phyloP scores from a whole-genome alignment of 2,797 vertebrate genomes.

The Channallabes apus region DNA sequence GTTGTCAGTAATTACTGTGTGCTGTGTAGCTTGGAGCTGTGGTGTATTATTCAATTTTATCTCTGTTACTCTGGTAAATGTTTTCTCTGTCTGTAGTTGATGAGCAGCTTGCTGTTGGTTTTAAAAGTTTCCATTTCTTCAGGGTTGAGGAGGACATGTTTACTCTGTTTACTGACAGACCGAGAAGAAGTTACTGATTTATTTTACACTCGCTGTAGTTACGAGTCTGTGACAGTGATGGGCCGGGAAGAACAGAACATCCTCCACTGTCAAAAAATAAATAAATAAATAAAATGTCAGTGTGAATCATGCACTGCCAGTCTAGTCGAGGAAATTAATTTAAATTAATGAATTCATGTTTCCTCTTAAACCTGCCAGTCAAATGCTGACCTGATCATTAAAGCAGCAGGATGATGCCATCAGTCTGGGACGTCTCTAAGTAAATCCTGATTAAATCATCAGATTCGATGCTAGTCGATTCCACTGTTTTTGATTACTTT shows the following conservation, averaged over 20 bases:
- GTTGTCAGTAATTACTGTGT: background rate
- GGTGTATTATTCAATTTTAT: background rate
- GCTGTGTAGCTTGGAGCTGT: background rate
- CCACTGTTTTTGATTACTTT: background rate
- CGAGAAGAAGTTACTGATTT: conserved; percentile 17
- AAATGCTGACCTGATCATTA: background rate
- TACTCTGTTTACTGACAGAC: background rate
- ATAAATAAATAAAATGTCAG: no score
- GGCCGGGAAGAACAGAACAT: background rate
- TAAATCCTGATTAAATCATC: background rate
- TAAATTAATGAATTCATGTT: background rate
- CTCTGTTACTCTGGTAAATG: conserved; percentile 18
- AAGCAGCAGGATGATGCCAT: background rate
- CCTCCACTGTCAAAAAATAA: background rate
- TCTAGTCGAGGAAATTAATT: background rate
- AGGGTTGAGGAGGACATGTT: conserved; percentile 39
- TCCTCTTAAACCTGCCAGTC: background rate
- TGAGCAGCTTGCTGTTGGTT: conserved; percentile 18
- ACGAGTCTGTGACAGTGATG: background rate
- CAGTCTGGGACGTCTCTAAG: background rate
- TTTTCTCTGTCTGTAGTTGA: conserved; percentile 35
- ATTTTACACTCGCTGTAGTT: background rate
- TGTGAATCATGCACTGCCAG: background rate
- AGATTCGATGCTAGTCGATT: background rate
- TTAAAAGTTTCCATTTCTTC: conserved; percentile 28